A percentile compares a stretch with the other conserved stretches of the same genome.
Conservation (phyloP, 2,113 vertebrate species). For the Notechis scutatus region DNA sequence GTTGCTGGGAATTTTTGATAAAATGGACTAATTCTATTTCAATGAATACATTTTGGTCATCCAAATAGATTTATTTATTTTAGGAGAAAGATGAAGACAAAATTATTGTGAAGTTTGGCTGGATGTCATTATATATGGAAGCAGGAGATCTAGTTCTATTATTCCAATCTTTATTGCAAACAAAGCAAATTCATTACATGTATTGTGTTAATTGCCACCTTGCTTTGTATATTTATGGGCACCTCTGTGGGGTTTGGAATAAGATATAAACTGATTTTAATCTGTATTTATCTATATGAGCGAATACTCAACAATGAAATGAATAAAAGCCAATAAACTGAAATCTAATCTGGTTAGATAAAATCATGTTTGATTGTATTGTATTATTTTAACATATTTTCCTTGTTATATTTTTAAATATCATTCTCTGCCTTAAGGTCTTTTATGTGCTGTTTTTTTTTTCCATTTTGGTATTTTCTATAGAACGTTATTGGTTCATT, state of each 20-base stretch:
- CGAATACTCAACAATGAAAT: background rate
- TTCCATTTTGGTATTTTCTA: background rate
- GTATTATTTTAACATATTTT: background rate
- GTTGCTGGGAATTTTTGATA: background rate
- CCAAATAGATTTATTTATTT: background rate
- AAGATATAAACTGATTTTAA: background rate
- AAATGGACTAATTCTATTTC: background rate
- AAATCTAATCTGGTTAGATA: background rate
- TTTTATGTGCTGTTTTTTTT: background rate
- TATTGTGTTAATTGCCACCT: background rate
- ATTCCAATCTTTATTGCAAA: background rate
- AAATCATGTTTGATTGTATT: background rate
- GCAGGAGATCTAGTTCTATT: background rate
- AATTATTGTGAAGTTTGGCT: background rate
- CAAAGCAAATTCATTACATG: background rate
- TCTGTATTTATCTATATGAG: background rate
- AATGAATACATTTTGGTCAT: background rate
- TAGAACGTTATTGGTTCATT: background rate
- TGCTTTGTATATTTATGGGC: background rate
- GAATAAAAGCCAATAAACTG: background rate
- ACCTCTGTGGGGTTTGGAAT: background rate
- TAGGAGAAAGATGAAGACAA: background rate
- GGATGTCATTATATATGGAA: background rate
- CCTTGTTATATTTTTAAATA: background rate
- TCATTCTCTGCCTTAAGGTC: background rate